Evolutionary conservation across 2,113 vertebrate genomes (phyloP).

Genomic region (Serilophus lunatus): DNA sequence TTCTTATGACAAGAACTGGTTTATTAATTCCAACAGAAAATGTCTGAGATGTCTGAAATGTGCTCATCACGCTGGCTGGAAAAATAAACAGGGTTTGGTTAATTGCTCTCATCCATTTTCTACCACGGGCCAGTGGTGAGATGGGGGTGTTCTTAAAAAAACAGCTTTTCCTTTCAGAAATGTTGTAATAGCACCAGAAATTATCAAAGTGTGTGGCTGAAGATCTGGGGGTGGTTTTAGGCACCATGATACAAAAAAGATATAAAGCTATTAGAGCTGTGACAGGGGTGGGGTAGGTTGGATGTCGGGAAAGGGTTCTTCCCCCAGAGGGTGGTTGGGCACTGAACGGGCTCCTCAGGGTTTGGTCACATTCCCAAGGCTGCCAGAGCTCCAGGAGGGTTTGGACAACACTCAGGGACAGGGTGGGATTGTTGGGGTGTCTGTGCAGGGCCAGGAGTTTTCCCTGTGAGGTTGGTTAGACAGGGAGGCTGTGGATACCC

Average conservation of each 20-base stretch:
- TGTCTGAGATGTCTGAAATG: background rate
- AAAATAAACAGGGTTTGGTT: background rate
- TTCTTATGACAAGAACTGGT: background rate
- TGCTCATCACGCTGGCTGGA: background rate
- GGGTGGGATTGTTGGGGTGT: fast-evolving
- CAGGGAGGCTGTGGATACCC: background rate
- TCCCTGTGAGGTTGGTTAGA: background rate
- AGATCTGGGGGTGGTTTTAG: background rate
- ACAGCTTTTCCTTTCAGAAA: background rate
- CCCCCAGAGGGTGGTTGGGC: background rate
- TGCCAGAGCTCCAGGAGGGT: background rate
- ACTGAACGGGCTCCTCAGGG: background rate
- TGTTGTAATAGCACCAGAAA: background rate
- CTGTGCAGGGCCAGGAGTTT: background rate
- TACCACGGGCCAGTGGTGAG: background rate
- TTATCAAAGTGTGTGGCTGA: background rate
- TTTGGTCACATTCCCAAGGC: background rate
- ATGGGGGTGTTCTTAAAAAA: background rate
- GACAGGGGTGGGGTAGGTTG: background rate
- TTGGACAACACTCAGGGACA: background rate
- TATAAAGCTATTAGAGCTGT: background rate
- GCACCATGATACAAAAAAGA: background rate
- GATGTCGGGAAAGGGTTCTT: background rate
- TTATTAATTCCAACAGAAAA: background rate
- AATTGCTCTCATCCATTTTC: background rate